Conservation (phyloP, 2,888 invertebrate genomes). For the Balanococcus diminutus region DNA sequence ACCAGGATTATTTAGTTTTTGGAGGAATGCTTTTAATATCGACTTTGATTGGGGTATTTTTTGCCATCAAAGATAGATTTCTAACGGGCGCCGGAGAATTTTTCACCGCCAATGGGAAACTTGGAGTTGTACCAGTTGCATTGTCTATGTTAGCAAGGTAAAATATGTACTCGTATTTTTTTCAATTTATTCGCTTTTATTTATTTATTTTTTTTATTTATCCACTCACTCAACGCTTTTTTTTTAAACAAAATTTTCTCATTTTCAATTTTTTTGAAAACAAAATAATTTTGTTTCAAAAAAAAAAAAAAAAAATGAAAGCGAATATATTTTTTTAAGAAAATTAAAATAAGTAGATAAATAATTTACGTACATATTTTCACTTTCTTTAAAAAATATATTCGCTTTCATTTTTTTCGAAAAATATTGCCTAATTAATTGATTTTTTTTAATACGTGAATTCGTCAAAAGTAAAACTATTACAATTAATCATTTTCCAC, state of each 20-base stretch:
- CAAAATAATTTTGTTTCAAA: background rate
- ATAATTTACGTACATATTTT: too few relatives aligned
- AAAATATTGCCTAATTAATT: background rate
- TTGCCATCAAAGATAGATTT: conserved; percentile 59
- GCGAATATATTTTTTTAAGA: background rate
- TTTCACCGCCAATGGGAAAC: conserved; percentile 62
- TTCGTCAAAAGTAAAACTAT: too few relatives aligned
- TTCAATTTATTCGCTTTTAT: background rate
- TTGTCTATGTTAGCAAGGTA: conserved; percentile 64
- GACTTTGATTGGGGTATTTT: conserved; percentile 61
- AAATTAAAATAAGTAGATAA: background rate
- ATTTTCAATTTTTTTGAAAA: background rate
- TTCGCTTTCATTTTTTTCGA: too few relatives aligned
- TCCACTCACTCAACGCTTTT: too few relatives aligned
- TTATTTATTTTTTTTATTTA: background rate
- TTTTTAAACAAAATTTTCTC: too few relatives aligned
- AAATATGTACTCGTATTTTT: too few relatives aligned
- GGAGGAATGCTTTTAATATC: conserved; percentile 61
- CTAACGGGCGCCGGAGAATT: conserved; percentile 60
- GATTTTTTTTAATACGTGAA: background rate
- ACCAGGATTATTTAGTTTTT: conserved; percentile 62
- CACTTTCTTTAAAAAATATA: too few relatives aligned
- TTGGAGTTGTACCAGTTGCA: conserved; percentile 63
- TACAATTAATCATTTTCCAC: conserved; percentile 39
- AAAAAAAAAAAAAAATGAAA: background rate